Evolutionary conservation across 2,888 invertebrate species (phyloP), one percentile per base, ranked within the genome.

Genomic region (Erynnis tages): DNA sequence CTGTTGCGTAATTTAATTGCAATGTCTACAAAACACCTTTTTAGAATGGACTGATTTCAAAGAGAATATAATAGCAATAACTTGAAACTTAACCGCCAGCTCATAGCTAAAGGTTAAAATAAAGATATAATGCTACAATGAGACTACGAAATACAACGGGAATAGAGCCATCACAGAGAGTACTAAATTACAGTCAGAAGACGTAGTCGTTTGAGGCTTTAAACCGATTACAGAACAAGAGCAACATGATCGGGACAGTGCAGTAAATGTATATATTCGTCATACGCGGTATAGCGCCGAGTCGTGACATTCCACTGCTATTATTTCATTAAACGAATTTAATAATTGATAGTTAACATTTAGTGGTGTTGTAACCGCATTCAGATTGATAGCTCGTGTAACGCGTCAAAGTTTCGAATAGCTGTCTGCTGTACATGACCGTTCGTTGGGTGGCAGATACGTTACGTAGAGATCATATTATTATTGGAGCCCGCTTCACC

Each of bases 241-340:
- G 30, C 23, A 23, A 50, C 43, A 43, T 45, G 52, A 54, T 44
- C 49, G 53, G 21, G 16, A 34, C 14, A 45, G 19, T 45, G 13
- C 32, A 41, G 41, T 21, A 58, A 54, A 58, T 54, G 55, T 55
- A 54, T 25, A 35, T 37, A 61, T 55, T 45, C 55, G 56, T 68
- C 72, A 68, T 68, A 63, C 55, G 52, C 55, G 60, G 56, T 55
- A 54, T 54, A 59, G 54, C 50, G 59, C 50, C 45, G 53, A 69
- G 66, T 83, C 85, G 82, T 82, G 83, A 82, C 75, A 62, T 62
- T 65, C 65, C 60, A 58, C 64, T 59, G 71, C 74, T 73, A 82
- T 84, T 82, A 82, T 82, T 82, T 82, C 82, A 82, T 81, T 83
- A 79, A 71, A 76, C 60, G 65, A 67, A 82, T 86, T n/a, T n/a